phyloP scores from a whole-genome alignment of 2,888 invertebrate species.

The Athalia circularis region DNA sequence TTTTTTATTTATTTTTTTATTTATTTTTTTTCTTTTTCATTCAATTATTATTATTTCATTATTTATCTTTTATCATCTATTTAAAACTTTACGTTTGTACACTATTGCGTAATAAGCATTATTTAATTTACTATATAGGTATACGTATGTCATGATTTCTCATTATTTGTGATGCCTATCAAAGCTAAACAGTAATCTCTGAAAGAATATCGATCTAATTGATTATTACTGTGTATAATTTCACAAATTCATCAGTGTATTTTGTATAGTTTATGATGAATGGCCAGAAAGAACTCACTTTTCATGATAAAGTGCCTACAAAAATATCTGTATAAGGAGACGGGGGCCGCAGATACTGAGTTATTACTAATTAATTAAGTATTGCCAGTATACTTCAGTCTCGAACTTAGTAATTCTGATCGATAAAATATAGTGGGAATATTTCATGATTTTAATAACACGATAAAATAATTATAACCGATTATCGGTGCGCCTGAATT shows the following conservation, averaged over 20 bases:
- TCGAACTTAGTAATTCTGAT: constrained; percentile 40
- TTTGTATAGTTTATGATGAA: constrained; percentile 41
- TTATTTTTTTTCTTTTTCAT: constrained; percentile 45
- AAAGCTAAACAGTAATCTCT: constrained; percentile 57
- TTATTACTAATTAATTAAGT: constrained; percentile 56
- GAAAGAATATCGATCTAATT: constrained; percentile 58
- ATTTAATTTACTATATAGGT: constrained; percentile 56
- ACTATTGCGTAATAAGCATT: constrained; percentile 70
- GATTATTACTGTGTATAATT: constrained; percentile 54
- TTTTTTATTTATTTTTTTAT: constrained; percentile 35
- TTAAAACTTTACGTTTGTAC: constrained; percentile 62
- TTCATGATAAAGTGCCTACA: constrained; percentile 66
- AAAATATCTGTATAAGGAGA: constrained; percentile 68
- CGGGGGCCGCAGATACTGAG: constrained; percentile 56
- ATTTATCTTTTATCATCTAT: constrained; percentile 50
- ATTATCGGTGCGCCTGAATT: not conserved
- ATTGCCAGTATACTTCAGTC: constrained; percentile 55
- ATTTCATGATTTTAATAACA: not conserved
- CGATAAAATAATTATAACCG: constrained; percentile 3
- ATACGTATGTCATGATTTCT: constrained; percentile 63
- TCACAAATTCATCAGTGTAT: constrained; percentile 54
- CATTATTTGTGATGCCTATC: constrained; percentile 56
- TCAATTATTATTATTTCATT: constrained; percentile 39
- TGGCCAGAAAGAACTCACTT: constrained; percentile 66
- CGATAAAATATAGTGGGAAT: constrained; percentile 43